Base-by-base conservation (phyloP, 2,888 invertebrate genomes). In the Phengaris arion region DNA sequence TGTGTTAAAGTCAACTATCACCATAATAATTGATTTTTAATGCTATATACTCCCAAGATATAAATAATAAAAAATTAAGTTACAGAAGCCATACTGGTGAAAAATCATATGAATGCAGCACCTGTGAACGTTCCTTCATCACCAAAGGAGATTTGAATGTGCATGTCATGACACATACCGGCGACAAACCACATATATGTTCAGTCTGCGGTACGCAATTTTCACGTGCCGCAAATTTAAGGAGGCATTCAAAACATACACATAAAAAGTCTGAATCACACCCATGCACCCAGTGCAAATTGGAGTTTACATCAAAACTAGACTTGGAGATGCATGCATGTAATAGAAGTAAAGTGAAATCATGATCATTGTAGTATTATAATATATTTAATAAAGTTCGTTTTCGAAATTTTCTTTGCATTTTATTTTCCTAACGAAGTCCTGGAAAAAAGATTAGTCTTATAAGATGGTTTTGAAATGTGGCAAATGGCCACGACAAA, bases 41-140 rank as follows among this genome's bases (percentile, higher is more conserved):
- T 35, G 7, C 48, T 48, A 48, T 0, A 4, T 9, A 52, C 9
- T 10, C 9, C 12, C 52, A 4, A 52, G 52, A 52, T 12, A 12
- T 12, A 12, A 52, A 52, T 4, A 52, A 10, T 52, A 12, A 12
- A 4, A 52, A 52, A 52, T 64, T 77, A 77, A 74, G 68, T 89
- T 87, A 35, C 85, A 94, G 94, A 76, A 84, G 88, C 64, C 94
- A 94, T 77, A 94, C 94, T 0, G 94, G 94, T 0, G 94, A 94
- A 79, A 93, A 90, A 78, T 93, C 91, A 59, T 93, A 87, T 74
- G 90, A 89, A 77, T 94, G 94, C 52, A 85, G 86, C 51, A 86
- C 84, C 0, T 94, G 94, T 75, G 82, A 85, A 7, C 85, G 87
- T 8, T 89, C 91, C 0, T 94, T 94, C 77, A 93, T 94, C 68